phyloP scores from a whole-genome alignment of 2,113 vertebrate genomes.

The Sialia sialis region DNA sequence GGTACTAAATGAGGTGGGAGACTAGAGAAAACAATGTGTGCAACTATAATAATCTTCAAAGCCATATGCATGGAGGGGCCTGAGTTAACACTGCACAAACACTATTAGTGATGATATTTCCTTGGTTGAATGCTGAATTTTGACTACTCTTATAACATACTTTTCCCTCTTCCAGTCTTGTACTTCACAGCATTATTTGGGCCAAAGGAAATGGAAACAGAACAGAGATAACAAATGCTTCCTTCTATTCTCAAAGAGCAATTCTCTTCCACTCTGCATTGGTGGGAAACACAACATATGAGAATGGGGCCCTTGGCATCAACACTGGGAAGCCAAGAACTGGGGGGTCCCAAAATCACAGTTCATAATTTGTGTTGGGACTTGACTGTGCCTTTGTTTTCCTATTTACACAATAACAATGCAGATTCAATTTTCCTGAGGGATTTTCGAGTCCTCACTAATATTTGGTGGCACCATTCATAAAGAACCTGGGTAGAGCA shows the following conservation, averaged over 20 bases:
- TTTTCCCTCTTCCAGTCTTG: background rate
- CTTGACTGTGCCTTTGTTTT: slow-evolving; percentile 5
- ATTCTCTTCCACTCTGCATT: background rate
- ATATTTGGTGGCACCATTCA: background rate
- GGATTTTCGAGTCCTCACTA: background rate
- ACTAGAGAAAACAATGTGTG: background rate
- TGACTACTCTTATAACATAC: background rate
- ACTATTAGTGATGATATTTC: background rate
- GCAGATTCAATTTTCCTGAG: background rate
- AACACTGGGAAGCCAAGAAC: background rate
- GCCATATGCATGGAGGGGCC: background rate
- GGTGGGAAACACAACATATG: background rate
- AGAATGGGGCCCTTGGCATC: background rate
- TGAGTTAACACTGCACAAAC: background rate
- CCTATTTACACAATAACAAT: background rate
- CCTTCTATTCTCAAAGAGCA: background rate
- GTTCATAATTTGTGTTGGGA: background rate
- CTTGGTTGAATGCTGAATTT: background rate
- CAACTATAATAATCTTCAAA: background rate
- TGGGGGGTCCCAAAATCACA: background rate
- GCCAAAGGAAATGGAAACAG: background rate
- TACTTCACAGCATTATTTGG: background rate
- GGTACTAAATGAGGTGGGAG: background rate
- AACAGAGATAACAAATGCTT: background rate
- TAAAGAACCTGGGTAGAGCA: background rate